Evolutionary conservation across 2,888 invertebrate genomes (phyloP).

Genomic region (Eremobia ochroleuca): DNA sequence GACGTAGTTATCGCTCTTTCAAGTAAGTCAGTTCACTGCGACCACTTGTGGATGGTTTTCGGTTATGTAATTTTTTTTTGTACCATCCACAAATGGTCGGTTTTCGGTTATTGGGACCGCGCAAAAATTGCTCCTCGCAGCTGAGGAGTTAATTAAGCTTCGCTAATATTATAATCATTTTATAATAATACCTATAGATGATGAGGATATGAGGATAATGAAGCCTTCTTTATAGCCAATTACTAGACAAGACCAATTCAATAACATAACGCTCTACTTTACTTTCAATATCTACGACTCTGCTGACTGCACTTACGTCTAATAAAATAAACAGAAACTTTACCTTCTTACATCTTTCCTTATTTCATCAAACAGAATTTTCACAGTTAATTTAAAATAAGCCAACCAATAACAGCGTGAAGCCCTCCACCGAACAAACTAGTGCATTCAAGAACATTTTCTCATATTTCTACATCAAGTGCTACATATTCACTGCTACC

Average conservation of each 20-base stretch:
- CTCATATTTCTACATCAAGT: slow-evolving; percentile 69
- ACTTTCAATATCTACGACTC: background rate
- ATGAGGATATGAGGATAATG: background rate
- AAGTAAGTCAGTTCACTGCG: too few relatives aligned
- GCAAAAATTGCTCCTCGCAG: too few relatives aligned
- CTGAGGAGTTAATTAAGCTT: too few relatives aligned
- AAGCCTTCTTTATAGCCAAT: background rate
- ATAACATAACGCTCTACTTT: too few relatives aligned
- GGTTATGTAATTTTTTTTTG: too few relatives aligned
- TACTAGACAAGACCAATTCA: background rate
- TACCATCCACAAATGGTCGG: too few relatives aligned
- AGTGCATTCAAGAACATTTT: slow-evolving; percentile 66
- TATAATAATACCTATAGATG: background rate
- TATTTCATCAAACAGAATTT: slow-evolving; percentile 28
- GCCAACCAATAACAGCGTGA: slow-evolving; percentile 37
- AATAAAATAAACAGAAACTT: slow-evolving; percentile 9
- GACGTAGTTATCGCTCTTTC: too few relatives aligned
- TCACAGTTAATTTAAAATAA: slow-evolving; percentile 53
- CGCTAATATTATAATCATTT: too few relatives aligned
- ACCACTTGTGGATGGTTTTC: too few relatives aligned
- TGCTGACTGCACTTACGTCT: background rate
- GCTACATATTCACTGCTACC: slow-evolving; percentile 21
- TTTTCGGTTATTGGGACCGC: too few relatives aligned
- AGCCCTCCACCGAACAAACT: slow-evolving; percentile 45
- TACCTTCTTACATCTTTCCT: background rate